Percentiles rank a stretch among this genome's conserved stretches.
These are phyloP conservation scores for Drosophila hamatofila DNA, from an alignment of 2,888 invertebrate species.

Conservation along the genomic window DNA sequence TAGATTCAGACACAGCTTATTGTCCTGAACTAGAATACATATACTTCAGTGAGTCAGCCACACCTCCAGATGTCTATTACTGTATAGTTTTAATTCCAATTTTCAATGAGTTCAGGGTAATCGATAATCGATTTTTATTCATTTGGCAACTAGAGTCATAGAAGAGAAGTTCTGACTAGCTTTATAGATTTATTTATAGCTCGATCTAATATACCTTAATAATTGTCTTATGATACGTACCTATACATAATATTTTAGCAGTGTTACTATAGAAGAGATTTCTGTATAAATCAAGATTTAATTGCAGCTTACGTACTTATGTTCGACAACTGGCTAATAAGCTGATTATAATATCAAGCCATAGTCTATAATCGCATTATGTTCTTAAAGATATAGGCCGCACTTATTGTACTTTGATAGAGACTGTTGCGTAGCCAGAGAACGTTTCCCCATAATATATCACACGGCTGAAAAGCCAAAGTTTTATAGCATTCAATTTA, in stretches of 20 bases:
- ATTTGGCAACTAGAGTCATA: too few species aligned
- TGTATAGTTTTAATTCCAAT: too few species aligned
- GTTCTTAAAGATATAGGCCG: background rate
- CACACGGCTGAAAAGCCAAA: background rate
- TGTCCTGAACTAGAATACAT: too few species aligned
- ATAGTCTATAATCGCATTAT: background rate
- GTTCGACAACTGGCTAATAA: background rate
- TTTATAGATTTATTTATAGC: too few species aligned
- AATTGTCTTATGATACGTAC: background rate
- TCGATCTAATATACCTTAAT: too few species aligned
- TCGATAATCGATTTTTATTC: too few species aligned
- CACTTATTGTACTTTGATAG: background rate
- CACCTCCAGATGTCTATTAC: too few species aligned
- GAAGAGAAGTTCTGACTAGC: background rate
- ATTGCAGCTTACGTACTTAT: background rate
- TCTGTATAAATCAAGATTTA: background rate
- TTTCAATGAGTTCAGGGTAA: too few species aligned
- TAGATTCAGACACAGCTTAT: too few species aligned
- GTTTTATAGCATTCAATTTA: constrained; percentile 5
- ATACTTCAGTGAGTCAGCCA: too few species aligned
- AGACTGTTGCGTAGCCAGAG: background rate
- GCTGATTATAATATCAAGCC: background rate
- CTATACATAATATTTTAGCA: background rate
- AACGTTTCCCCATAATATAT: constrained; percentile 5
- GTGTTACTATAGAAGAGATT: background rate